Conservation (phyloP, 2,888 invertebrate species). For the Tanypteryx hageni region DNA sequence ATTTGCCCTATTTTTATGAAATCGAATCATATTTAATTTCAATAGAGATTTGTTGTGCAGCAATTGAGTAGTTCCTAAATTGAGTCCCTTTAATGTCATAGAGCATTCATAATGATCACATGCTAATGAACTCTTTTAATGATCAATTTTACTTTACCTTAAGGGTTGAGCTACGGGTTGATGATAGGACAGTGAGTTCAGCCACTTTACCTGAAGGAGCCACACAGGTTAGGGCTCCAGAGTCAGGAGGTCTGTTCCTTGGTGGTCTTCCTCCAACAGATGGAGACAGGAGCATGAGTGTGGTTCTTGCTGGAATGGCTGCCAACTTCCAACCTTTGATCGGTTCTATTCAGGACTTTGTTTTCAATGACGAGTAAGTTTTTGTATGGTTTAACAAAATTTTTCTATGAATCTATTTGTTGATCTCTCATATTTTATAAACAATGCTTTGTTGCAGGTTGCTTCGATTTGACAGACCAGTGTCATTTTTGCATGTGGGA, state of each 20-base stretch:
- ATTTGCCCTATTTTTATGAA: too few species aligned
- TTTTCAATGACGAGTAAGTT: slow-evolving; percentile 87
- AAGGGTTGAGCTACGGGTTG: slow-evolving; percentile 83
- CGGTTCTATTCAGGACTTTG: slow-evolving; percentile 90
- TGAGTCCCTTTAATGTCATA: too few species aligned
- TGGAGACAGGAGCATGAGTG: slow-evolving; percentile 76
- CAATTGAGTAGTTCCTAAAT: too few species aligned
- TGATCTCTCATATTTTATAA: slow-evolving; percentile 47
- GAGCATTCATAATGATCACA: too few species aligned
- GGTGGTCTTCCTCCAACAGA: slow-evolving; percentile 82
- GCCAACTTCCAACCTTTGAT: slow-evolving; percentile 80
- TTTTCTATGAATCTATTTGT: not conserved
- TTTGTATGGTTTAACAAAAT: not conserved
- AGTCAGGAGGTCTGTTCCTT: slow-evolving; percentile 82
- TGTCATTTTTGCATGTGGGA: slow-evolving; percentile 82
- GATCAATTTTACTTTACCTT: slow-evolving; percentile 74
- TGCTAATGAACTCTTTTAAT: not conserved
- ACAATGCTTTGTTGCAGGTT: slow-evolving; percentile 75
- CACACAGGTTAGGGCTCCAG: slow-evolving; percentile 78
- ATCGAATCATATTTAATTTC: too few species aligned
- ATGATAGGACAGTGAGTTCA: slow-evolving; percentile 81
- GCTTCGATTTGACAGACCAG: slow-evolving; percentile 81
- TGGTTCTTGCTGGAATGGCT: slow-evolving; percentile 74
- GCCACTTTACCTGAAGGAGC: slow-evolving; percentile 79
- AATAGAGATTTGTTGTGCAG: too few species aligned